Evolutionary conservation across 2,113 vertebrate species (phyloP).

Genomic region (Theristicus caerulescens): DNA sequence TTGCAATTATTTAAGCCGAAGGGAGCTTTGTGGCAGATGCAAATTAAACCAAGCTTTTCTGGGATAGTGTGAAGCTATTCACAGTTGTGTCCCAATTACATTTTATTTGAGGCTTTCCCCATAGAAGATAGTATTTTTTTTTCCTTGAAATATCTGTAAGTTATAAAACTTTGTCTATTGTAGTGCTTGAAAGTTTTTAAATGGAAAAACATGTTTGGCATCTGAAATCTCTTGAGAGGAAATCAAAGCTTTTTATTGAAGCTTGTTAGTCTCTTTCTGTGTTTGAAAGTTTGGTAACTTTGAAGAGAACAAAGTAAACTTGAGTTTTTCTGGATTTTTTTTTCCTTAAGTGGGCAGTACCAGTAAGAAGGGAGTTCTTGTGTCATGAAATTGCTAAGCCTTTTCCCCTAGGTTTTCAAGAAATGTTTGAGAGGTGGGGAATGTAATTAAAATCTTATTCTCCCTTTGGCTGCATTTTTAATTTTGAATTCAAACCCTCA

Average conservation of each 20-base stretch:
- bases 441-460: conserved; percentile 59
- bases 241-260: neutral
- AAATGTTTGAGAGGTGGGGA: neutral
- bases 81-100: conserved; percentile 22
- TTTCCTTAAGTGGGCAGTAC: neutral
- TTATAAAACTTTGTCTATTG: conserved; percentile 21
- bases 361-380: neutral
- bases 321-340: neutral
- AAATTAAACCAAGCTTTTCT: conserved; percentile 51
- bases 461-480: conserved; percentile 45
- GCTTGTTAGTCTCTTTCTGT: neutral
- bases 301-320: neutral
- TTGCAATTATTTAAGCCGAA: conserved; percentile 12
- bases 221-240: conserved; percentile 24
- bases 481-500: conserved; percentile 51
- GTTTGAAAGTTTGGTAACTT: conserved; percentile 1
- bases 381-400: neutral
- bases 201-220: conserved; percentile 24
- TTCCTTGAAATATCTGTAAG: conserved; percentile 7
- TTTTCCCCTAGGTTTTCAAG: conserved; percentile 16
- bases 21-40: conserved; percentile 55
- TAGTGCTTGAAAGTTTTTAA: conserved; percentile 3
- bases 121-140: conserved; percentile 11
- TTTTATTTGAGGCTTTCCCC: conserved; percentile 43
- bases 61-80: conserved; percentile 19